These are phyloP conservation scores for Brenthis ino DNA, from an alignment of 2,888 invertebrate species.

Conservation along the genomic window DNA sequence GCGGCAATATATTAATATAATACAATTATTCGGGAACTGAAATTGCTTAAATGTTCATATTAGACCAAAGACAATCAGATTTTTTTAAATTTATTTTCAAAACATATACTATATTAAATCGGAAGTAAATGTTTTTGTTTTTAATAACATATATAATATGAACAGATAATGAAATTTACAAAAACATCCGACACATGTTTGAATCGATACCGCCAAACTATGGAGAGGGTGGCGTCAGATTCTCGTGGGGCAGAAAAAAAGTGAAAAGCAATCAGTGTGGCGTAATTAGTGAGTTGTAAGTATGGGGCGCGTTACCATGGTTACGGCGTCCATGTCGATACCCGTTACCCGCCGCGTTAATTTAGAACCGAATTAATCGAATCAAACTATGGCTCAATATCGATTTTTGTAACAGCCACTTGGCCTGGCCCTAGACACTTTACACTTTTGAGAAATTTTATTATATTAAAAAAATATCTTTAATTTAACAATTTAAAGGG, in stretches of 20 bases:
- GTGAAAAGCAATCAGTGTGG: constrained; percentile 82
- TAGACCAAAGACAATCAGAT: too few species aligned
- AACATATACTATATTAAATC: too few species aligned
- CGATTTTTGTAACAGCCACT: constrained; percentile 51
- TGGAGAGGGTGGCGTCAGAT: constrained; percentile 76
- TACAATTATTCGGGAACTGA: neutral
- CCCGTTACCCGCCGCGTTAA: constrained; percentile 76
- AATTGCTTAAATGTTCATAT: too few species aligned
- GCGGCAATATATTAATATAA: neutral
- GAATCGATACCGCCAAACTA: constrained; percentile 49
- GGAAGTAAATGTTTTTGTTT: neutral
- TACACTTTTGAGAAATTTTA: neutral
- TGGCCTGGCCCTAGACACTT: neutral
- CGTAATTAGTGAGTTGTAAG: constrained; percentile 82
- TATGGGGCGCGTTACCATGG: constrained; percentile 79
- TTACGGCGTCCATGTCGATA: constrained; percentile 73
- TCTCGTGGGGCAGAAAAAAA: constrained; percentile 78
- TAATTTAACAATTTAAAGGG: neutral
- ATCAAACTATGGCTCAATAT: constrained; percentile 70
- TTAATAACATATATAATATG: neutral
- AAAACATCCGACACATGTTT: constrained; percentile 44
- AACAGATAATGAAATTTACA: constrained; percentile 35
- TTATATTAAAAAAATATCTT: neutral
- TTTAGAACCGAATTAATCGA: constrained; percentile 79
- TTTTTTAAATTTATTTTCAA: too few species aligned